These are phyloP conservation scores for Drosophila teissieri DNA, from an alignment of 1,140 invertebrate genomes.

Conservation along the genomic window DNA sequence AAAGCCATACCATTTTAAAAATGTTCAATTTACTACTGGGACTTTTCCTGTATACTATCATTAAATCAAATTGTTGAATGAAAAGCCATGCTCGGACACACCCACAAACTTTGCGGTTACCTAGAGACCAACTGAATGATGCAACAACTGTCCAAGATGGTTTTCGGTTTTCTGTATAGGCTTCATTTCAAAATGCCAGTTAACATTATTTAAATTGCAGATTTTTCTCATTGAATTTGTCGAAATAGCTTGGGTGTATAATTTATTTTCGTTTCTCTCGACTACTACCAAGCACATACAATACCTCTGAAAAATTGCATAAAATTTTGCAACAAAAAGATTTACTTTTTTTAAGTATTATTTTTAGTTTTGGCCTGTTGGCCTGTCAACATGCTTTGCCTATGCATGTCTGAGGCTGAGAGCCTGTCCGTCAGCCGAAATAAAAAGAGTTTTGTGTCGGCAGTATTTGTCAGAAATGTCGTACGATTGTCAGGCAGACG, in stretches of 20 bases:
- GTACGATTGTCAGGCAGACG: slow-evolving; percentile 70
- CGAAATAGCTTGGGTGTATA: slow-evolving; percentile 70
- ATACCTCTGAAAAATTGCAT: slow-evolving; percentile 66
- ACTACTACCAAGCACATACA: slow-evolving; percentile 31
- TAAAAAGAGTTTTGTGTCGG: slow-evolving; percentile 65
- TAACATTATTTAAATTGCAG: slow-evolving; percentile 79
- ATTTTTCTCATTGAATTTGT: slow-evolving; percentile 79
- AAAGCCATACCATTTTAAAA: neutral
- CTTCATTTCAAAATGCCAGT: slow-evolving; percentile 72
- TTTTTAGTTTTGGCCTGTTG: slow-evolving; percentile 29
- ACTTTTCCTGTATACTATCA: neutral
- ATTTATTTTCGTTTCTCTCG: slow-evolving; percentile 58
- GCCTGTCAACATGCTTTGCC: slow-evolving; percentile 69
- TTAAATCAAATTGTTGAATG: neutral
- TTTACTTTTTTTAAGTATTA: slow-evolving; percentile 20
- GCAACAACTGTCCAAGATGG: slow-evolving; percentile 67
- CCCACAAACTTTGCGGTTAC: slow-evolving; percentile 9
- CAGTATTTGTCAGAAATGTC: slow-evolving; percentile 78
- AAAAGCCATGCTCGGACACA: slow-evolving; percentile 5
- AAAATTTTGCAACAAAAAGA: slow-evolving; percentile 66
- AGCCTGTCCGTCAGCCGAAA: slow-evolving; percentile 46
- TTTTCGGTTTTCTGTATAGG: slow-evolving; percentile 52
- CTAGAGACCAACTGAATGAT: slow-evolving; percentile 42
- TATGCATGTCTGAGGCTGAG: slow-evolving; percentile 57
- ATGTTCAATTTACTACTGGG: neutral